Evolutionary conservation across 2,797 vertebrate genomes (phyloP), one percentile per base, ranked within the genome.

Genomic region (Chromobotia macracanthus): DNA sequence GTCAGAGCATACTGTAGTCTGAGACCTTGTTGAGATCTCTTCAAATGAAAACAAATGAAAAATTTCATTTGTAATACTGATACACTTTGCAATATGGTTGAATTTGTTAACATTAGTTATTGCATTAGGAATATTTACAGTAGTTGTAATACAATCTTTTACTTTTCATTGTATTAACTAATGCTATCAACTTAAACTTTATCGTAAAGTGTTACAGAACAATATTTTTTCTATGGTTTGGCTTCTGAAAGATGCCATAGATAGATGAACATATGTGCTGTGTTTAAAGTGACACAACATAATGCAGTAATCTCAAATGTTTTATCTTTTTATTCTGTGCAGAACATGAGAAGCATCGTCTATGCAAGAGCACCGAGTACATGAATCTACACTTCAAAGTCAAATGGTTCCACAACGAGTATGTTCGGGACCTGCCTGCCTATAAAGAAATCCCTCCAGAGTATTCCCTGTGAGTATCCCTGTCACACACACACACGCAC

Each of bases 371-470:
- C 89, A 98, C 98, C 0, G 98, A 99, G 91, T 99, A 99, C 91
- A 99, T 99, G 98, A 99, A 99, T 95, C 93, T 99, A 90, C 98
- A 99, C 94, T 99, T 99, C 96, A 99, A 99, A 95, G 98, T 99
- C 86, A 99, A 99, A 93, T 99, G 98, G 98, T 98, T 99, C 93
- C 96, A 99, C 92, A 99, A 99, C 83, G 98, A 99, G 84, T 99
- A 99, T 2, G 95, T 99, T 79, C 89, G 95, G 77, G 97, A 98
- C 63, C 93, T 99, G 86, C 93, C 96, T 9, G 92, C 96, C 87
- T 97, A 97, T 94, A 96, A 96, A 88, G 95, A 94, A 83, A 94
- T 95, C 0, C 92, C 95, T 1, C 96, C 98, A 1, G 96, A 99
- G 82, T 99, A 99, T 88, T 99, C 98, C 44, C 90, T 99, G 98